Percentiles rank a stretch among this genome's conserved stretches.
Conservation (phyloP, 2,113 vertebrate genomes). For the Arvicanthis niloticus region DNA sequence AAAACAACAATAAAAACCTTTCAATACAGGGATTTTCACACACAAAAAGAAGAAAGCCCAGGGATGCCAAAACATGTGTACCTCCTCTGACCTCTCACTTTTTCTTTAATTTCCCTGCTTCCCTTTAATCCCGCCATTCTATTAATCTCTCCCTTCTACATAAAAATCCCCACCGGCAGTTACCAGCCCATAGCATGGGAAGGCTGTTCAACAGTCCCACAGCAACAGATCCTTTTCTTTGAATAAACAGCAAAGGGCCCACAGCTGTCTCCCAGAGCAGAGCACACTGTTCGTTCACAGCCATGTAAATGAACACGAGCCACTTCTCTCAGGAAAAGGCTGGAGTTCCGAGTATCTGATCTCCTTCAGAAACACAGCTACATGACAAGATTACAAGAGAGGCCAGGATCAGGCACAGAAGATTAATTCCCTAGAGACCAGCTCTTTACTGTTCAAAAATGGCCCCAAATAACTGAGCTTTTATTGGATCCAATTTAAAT, state of each 20-base stretch:
- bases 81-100: not conserved
- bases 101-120: slow-evolving; percentile 27
- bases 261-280: not conserved
- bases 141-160: slow-evolving; percentile 8
- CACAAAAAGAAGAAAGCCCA: too few relatives aligned
- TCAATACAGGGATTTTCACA: not conserved
- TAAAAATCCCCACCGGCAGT: slow-evolving; percentile 12
- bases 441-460: slow-evolving; percentile 50
- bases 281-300: not conserved
- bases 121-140: not conserved
- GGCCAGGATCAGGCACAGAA: slow-evolving; percentile 1
- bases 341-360: not conserved
- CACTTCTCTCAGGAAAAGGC: not conserved
- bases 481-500: not conserved
- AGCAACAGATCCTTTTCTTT: slow-evolving; percentile 43
- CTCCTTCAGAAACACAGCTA: not conserved
- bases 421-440: slow-evolving; percentile 19
- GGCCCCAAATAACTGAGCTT: not conserved
- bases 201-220: not conserved
- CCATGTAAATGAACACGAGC: slow-evolving; percentile 1
- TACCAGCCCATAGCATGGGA: not conserved
- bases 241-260: slow-evolving; percentile 17
- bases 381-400: slow-evolving; percentile 22
- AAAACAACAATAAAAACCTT: not conserved
- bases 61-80: not conserved